Evolutionary conservation across 1,140 invertebrate genomes (phyloP), one percentile per base, ranked within the genome.

Genomic region (Oryctes rhinoceros): DNA sequence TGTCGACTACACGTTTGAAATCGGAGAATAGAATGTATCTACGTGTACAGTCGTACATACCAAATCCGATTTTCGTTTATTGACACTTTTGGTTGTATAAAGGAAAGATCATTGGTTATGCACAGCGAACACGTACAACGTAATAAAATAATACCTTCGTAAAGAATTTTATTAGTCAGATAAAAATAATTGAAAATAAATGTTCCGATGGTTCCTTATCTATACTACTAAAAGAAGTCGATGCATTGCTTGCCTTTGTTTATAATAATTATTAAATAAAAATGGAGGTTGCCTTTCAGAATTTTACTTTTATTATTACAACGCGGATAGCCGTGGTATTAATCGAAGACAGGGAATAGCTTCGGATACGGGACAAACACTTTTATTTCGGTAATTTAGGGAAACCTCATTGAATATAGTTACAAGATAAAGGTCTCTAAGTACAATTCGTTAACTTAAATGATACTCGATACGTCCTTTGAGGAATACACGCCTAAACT

Each of bases 111-210:
- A 71, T 37, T 71, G 24, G 65, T 71, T 71, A 71, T 71, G 65
- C 65, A 71, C 65, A 71, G 24, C 18, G 65, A 24, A 71, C 65
- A 71, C 65, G 10, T 71, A 71, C 18, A 24, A 24, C 24, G 65
- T 71, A 35, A 71, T 71, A 71, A 71, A 71, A 71, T 71, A 71
- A 71, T 71, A 71, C 65, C 65, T 71, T 37, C 35, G 65, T 71
- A 71, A 71, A 71, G 65, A 71, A 71, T 71, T 71, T 71, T 71
- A 71, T 71, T 71, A 71, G 65, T 30, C 20, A 71, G 65, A 71
- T 71, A 71, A 71, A 71, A 71, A 71, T 71, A 71, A 71, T 71
- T 71, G 65, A 71, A 71, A 71, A 71, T 71, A 71, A 71, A 71
- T 71, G 65, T 71, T 71, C 35, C 20, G 18, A 24, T 20, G 15